phyloP scores from a whole-genome alignment of 2,113 vertebrate genomes.

The Salvelinus alpinus region DNA sequence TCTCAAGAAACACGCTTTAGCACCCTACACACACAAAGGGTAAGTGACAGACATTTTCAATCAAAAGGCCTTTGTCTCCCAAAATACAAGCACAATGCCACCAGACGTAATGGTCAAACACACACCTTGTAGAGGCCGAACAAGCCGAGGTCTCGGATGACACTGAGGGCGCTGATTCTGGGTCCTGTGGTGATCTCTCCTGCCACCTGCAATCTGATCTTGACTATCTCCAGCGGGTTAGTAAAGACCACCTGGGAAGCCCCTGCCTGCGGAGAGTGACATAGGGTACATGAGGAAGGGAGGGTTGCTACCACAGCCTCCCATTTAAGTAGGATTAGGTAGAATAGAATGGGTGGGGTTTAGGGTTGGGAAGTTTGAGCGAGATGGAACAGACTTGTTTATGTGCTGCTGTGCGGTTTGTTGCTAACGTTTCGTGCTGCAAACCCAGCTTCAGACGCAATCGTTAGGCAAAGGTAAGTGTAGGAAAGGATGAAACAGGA shows the following conservation, averaged over 20 bases:
- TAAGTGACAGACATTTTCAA: background rate
- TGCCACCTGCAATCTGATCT: conserved; percentile 97
- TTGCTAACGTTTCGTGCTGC: too few species aligned
- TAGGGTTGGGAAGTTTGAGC: background rate
- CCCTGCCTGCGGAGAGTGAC: conserved; percentile 80
- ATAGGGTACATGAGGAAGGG: background rate
- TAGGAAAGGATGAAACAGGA: too few species aligned
- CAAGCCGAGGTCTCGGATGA: conserved; percentile 91
- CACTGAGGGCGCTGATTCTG: conserved; percentile 89
- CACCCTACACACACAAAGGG: conserved; percentile 78
- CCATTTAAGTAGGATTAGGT: background rate
- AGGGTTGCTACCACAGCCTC: background rate
- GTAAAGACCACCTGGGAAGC: conserved; percentile 98
- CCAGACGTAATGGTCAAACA: background rate
- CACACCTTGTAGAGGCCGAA: conserved; percentile 97
- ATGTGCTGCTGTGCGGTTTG: too few species aligned
- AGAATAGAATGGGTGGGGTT: background rate
- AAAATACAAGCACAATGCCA: background rate
- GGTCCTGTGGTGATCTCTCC: conserved; percentile 97
- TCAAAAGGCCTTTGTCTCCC: background rate
- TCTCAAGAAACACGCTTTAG: conserved; percentile 98
- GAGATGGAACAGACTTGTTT: background rate
- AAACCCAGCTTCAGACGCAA: too few species aligned
- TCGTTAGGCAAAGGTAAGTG: too few species aligned
- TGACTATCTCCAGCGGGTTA: conserved; percentile 98